A percentile compares a stretch with the other conserved stretches of the same genome.
Evolutionary conservation across 2,113 vertebrate species (phyloP).

Genomic region (Psammodynastes pulverulentus): DNA sequence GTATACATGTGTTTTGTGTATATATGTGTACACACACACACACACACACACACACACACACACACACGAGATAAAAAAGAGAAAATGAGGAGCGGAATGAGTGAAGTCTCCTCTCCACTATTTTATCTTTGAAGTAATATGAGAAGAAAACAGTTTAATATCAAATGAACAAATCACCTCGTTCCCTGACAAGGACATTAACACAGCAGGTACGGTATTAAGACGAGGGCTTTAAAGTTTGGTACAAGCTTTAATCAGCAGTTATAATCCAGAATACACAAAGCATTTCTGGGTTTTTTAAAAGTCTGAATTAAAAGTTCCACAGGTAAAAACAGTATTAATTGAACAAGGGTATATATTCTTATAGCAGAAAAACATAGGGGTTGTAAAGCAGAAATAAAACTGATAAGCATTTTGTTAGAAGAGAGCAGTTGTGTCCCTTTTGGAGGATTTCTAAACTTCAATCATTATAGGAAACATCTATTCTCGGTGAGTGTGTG

Average conservation of each 20-base stretch:
- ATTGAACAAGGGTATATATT: background rate
- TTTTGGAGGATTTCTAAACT: background rate
- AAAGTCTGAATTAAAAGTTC: conserved; percentile 11
- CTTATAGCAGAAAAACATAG: background rate
- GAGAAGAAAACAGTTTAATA: background rate
- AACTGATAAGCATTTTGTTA: background rate
- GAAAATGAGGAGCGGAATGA: background rate
- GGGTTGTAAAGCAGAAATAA: background rate
- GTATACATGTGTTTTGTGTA: background rate
- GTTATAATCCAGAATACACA: conserved; percentile 29
- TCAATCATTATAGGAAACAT: background rate
- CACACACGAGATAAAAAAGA: background rate
- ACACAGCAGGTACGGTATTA: background rate
- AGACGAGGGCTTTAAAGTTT: background rate
- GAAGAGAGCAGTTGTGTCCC: too few species aligned
- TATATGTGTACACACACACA: too few species aligned
- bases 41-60: too few species aligned
- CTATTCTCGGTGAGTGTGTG: background rate
- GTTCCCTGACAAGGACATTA: background rate
- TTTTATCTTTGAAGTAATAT: background rate
- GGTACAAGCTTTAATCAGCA: conserved; percentile 20
- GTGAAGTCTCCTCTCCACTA: background rate
- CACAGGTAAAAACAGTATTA: background rate
- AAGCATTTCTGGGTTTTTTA: background rate
- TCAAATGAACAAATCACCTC: background rate